Conservation (phyloP, 2,888 invertebrate species). For the Neocrepidodera transversa region DNA sequence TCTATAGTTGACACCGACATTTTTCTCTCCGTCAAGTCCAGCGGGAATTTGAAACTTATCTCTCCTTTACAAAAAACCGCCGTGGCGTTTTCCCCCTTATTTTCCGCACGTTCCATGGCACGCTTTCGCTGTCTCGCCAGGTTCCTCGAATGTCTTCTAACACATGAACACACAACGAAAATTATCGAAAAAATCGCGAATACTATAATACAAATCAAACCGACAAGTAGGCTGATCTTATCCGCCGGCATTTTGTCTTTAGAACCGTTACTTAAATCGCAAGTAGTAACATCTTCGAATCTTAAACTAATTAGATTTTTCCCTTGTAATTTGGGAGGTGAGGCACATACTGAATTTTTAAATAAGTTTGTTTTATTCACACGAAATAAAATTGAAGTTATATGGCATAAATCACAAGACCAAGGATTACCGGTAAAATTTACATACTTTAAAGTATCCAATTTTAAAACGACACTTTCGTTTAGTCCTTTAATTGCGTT, state of each 20-base stretch:
- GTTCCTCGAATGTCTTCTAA: constrained; percentile 74
- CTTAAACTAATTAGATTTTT: constrained; percentile 56
- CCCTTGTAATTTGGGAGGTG: constrained; percentile 66
- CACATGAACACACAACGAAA: constrained; percentile 69
- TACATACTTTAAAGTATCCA: constrained; percentile 66
- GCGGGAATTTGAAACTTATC: constrained; percentile 67
- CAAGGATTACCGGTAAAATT: constrained; percentile 71
- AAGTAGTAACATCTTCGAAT: constrained; percentile 58
- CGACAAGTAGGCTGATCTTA: constrained; percentile 63
- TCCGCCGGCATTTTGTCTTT: constrained; percentile 55
- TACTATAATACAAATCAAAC: constrained; percentile 60
- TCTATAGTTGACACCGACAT: constrained; percentile 60
- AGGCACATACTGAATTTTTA: constrained; percentile 65
- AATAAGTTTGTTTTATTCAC: constrained; percentile 66
- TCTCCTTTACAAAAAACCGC: constrained; percentile 61
- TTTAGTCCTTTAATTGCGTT: constrained; percentile 73
- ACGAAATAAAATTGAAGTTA: constrained; percentile 65
- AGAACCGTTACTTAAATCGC: constrained; percentile 62
- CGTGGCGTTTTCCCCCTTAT: constrained; percentile 56
- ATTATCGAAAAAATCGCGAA: constrained; percentile 61
- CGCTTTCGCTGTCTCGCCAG: constrained; percentile 52
- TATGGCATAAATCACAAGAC: constrained; percentile 73
- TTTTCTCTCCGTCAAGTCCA: constrained; percentile 59
- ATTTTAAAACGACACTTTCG: constrained; percentile 65
- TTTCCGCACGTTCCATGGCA: constrained; percentile 43